These are phyloP conservation scores for Artibeus lituratus DNA, from an alignment of 2,797 vertebrate species.

Conservation along the genomic window DNA sequence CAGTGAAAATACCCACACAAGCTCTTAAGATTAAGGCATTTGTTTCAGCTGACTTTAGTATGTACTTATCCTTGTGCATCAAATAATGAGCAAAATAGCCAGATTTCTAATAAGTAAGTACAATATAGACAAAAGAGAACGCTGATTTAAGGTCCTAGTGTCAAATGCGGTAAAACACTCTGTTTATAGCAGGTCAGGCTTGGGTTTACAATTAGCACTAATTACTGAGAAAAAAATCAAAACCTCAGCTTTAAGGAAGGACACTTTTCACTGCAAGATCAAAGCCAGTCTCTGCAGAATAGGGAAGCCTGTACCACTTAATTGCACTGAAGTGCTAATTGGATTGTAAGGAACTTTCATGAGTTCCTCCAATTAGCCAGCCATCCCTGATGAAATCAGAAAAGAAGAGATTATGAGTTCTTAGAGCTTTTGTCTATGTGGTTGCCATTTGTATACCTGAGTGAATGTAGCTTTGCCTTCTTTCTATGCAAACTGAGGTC, in stretches of 20 bases:
- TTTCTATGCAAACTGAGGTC: constrained; percentile 81
- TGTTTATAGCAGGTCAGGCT: constrained; percentile 83
- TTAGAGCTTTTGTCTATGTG: constrained; percentile 79
- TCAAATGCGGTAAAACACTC: constrained; percentile 83
- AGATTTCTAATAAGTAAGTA: constrained; percentile 81
- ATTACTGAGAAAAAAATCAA: constrained; percentile 86
- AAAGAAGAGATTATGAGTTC: constrained; percentile 83
- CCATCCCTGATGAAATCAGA: constrained; percentile 84
- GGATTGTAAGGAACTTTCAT: constrained; percentile 88
- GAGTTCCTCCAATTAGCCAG: constrained; percentile 85
- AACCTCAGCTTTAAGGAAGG: constrained; percentile 84
- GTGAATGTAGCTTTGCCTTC: constrained; percentile 74
- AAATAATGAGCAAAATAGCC: constrained; percentile 79
- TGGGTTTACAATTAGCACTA: constrained; percentile 86
- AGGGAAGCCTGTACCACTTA: constrained; percentile 84
- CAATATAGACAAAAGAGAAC: constrained; percentile 83
- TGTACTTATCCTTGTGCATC: constrained; percentile 76
- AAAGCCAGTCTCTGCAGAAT: constrained; percentile 85
- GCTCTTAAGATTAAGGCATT: constrained; percentile 75
- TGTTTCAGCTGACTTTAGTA: constrained; percentile 75
- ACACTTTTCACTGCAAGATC: constrained; percentile 86
- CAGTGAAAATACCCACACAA: constrained; percentile 64
- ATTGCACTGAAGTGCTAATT: constrained; percentile 89
- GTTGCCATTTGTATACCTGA: constrained; percentile 78
- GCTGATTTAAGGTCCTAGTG: constrained; percentile 83